Evolutionary conservation across 2,888 invertebrate genomes (phyloP), one percentile per base, ranked within the genome.

Genomic region (Rhimphoctona megacephalus): DNA sequence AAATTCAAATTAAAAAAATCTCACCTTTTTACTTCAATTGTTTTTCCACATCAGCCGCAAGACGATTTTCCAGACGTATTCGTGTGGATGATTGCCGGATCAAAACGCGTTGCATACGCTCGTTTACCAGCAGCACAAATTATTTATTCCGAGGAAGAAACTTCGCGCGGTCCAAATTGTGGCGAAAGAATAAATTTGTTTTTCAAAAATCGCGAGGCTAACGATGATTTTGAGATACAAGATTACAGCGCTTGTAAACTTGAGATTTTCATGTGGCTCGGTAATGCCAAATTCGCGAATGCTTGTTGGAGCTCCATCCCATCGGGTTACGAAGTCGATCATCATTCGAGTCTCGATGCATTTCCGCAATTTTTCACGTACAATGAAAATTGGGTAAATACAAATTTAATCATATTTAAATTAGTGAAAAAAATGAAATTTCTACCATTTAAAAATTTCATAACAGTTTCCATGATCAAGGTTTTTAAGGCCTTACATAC

Each of bases 11-110:
- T 8, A 46, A 64, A 22, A n/a, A 19, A 66, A 33, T 17, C 2
- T 66, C 69, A 74, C 70, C 67, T 88, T 81, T 74, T 69, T 19
- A 0, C 22, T 19, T 0, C 19, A 25, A 43, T 25, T 14, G 22
- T 17, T 7, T 73, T 36, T 17, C n/a, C 33, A 19, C 11, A 46
- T 11, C 86, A 95, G 95, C 95, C 95, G 0, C 96, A 96, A 89
- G 95, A 95, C 88, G 94, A 95, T 74, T 92, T 96, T 9, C 96
- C 96, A 1, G 96, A 96, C 90, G 94, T 96, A 69, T 96, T 96
- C 89, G 90, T 96, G 79, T 96, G 96, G 96, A 94, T 96, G 95
- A 93, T 95, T 36, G 94, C 94, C 81, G 95, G 95, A 17, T 94
- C 95, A 49, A 95, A 95, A 86, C 92, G 96, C 25, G 94, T 95